Conservation (phyloP, 2,888 invertebrate genomes). For the Andrena bicolor region DNA sequence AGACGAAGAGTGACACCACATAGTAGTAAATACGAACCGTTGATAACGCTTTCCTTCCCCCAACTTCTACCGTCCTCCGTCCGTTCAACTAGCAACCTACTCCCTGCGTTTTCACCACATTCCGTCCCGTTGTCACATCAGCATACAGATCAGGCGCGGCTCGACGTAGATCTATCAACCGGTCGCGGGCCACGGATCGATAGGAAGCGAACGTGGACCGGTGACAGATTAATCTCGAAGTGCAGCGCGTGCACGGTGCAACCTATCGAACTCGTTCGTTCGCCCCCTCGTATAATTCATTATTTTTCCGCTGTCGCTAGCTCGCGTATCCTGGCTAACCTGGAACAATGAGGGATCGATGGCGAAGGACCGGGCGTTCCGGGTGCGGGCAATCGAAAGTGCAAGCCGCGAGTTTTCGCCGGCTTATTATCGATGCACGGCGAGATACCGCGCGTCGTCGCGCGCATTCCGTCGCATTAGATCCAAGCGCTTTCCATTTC, state of each 20-base stretch:
- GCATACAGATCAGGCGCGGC: conserved; percentile 68
- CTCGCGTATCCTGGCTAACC: conserved; percentile 52
- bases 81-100: not conserved
- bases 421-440: conserved; percentile 44
- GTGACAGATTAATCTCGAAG: conserved; percentile 72
- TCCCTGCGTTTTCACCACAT: conserved; percentile 47
- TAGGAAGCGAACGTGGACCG: conserved; percentile 69
- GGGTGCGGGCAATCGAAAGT: conserved; percentile 52
- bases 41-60: no score
- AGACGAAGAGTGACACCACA: not conserved
- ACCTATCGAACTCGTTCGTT: conserved; percentile 54
- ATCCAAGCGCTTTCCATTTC: conserved; percentile 48
- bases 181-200: conserved; percentile 57
- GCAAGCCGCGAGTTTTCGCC: conserved; percentile 25
- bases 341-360: conserved; percentile 41
- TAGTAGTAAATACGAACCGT: not conserved
- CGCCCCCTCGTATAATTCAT: conserved; percentile 67
- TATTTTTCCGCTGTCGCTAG: conserved; percentile 65
- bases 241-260: conserved; percentile 67
- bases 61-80: not conserved
- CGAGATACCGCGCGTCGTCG: not conserved
- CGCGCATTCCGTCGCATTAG: not conserved
- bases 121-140: conserved; percentile 61
- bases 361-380: conserved; percentile 18
- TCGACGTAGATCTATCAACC: conserved; percentile 71